phyloP scores from a whole-genome alignment of 2,113 vertebrate genomes.

The Machaerirhynchus nigripectus region DNA sequence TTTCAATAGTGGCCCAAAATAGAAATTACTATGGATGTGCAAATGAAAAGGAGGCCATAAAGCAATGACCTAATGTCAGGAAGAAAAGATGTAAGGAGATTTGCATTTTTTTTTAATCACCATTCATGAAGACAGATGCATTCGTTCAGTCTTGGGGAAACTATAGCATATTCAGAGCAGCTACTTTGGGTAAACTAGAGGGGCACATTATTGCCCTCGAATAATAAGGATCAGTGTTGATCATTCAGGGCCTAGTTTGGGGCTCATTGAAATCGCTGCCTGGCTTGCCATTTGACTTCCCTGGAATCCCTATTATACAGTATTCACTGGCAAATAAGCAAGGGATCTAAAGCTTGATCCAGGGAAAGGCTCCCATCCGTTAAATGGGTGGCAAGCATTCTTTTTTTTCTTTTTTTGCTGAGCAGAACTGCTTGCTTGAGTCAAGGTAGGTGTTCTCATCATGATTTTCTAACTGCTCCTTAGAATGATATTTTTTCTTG shows the following conservation, averaged over 20 bases:
- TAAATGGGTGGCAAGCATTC: background rate
- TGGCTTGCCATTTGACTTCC: slow-evolving; percentile 47
- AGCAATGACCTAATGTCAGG: slow-evolving; percentile 73
- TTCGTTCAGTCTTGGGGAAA: slow-evolving; percentile 58
- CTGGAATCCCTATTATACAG: slow-evolving; percentile 34
- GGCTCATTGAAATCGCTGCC: background rate
- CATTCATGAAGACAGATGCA: slow-evolving; percentile 72
- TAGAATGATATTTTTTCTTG: background rate
- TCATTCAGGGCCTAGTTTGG: background rate
- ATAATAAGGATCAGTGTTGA: slow-evolving; percentile 65
- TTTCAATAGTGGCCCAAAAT: slow-evolving; percentile 72
- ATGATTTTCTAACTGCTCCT: background rate
- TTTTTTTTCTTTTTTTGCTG: background rate
- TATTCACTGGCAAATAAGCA: background rate
- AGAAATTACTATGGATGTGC: slow-evolving; percentile 72
- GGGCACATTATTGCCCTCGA: slow-evolving; percentile 62
- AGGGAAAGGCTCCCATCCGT: background rate
- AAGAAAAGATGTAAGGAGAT: slow-evolving; percentile 74
- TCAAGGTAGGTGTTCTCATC: background rate
- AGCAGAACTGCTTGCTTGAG: background rate
- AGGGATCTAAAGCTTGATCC: background rate
- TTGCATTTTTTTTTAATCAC: slow-evolving; percentile 71
- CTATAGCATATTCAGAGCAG: slow-evolving; percentile 66
- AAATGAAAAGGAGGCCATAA: slow-evolving; percentile 74
- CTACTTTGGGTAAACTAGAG: slow-evolving; percentile 71